Conservation (phyloP, 2,888 invertebrate genomes). For the Drosophila peninsularis region DNA sequence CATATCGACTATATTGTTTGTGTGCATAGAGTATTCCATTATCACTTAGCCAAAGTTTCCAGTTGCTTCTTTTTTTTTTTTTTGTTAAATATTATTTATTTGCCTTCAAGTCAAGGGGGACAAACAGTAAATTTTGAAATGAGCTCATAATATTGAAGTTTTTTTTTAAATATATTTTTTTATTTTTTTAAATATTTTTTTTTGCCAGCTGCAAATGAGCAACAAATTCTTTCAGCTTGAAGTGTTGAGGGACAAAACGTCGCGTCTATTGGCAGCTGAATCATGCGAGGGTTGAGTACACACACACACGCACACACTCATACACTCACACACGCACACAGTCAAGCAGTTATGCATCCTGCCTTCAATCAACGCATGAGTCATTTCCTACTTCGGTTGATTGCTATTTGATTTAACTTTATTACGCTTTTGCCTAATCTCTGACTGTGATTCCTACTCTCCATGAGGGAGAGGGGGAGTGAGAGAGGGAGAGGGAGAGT, state of each 20-base stretch:
- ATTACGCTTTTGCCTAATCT: slow-evolving; percentile 32
- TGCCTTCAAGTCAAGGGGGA: slow-evolving; percentile 27
- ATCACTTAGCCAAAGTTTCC: background rate
- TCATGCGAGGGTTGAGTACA: slow-evolving; percentile 20
- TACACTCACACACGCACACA: background rate
- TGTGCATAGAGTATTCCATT: slow-evolving; percentile 9
- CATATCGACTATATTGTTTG: background rate
- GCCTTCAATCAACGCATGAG: slow-evolving; percentile 32
- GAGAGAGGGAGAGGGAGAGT: background rate
- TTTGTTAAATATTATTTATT: slow-evolving; percentile 29
- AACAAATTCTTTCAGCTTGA: slow-evolving; percentile 55
- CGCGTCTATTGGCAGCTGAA: slow-evolving; percentile 30
- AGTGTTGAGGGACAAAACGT: slow-evolving; percentile 18
- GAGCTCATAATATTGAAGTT: slow-evolving; percentile 33
- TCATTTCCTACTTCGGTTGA: slow-evolving; percentile 54
- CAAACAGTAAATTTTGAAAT: slow-evolving; percentile 30
- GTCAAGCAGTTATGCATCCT: slow-evolving; percentile 29
- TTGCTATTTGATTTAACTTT: slow-evolving; percentile 37
- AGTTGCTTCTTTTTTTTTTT: slow-evolving; percentile 7
- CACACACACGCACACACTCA: background rate
- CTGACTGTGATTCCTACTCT: slow-evolving; percentile 11
- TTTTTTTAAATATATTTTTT: background rate
- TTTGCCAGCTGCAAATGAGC: slow-evolving; percentile 34
- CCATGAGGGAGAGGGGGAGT: background rate
- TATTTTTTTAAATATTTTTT: slow-evolving; percentile 10